A percentile compares a stretch with the other conserved stretches of the same genome.
Conservation (phyloP, 1,140 invertebrate genomes). For the Physella acuta region DNA sequence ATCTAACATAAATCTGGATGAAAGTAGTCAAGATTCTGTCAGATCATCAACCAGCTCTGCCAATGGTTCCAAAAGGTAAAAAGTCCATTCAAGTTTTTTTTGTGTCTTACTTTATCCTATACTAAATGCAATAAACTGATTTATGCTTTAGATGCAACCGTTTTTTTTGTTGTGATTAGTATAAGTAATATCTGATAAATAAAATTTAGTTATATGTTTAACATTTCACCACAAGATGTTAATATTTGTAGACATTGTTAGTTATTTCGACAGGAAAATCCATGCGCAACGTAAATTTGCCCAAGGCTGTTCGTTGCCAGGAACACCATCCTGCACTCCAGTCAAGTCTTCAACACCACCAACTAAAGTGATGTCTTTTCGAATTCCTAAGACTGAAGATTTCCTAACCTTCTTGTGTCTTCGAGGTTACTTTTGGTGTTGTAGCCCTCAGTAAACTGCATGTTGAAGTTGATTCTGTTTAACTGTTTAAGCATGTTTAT, state of each 20-base stretch:
- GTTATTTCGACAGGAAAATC: constrained; percentile 60
- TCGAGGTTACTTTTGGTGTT: constrained; percentile 65
- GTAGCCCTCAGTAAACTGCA: too few relatives aligned
- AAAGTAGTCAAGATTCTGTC: constrained; percentile 41
- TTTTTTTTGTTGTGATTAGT: too few relatives aligned
- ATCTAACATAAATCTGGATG: constrained; percentile 31
- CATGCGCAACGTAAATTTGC: constrained; percentile 90
- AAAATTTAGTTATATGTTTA: too few relatives aligned
- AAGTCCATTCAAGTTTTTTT: too few relatives aligned
- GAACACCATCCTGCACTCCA: constrained; percentile 63
- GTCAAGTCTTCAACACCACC: constrained; percentile 62
- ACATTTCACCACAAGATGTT: constrained; percentile 3
- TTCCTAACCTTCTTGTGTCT: constrained; percentile 88
- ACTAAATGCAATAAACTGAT: too few relatives aligned
- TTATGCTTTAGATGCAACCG: too few relatives aligned
- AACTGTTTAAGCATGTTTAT: too few relatives aligned
- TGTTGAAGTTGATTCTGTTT: too few relatives aligned
- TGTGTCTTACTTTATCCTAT: too few relatives aligned
- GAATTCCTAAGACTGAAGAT: constrained; percentile 80
- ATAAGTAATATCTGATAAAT: too few relatives aligned
- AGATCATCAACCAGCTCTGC: constrained; percentile 28
- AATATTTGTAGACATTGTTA: constrained; percentile 22
- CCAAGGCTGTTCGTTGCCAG: constrained; percentile 70
- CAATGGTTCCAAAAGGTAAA: constrained; percentile 28
- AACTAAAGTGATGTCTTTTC: constrained; percentile 39